A percentile compares a stretch with the other conserved stretches of the same genome.
Conservation (phyloP, 2,113 vertebrate species). For the Chaetops frenatus region DNA sequence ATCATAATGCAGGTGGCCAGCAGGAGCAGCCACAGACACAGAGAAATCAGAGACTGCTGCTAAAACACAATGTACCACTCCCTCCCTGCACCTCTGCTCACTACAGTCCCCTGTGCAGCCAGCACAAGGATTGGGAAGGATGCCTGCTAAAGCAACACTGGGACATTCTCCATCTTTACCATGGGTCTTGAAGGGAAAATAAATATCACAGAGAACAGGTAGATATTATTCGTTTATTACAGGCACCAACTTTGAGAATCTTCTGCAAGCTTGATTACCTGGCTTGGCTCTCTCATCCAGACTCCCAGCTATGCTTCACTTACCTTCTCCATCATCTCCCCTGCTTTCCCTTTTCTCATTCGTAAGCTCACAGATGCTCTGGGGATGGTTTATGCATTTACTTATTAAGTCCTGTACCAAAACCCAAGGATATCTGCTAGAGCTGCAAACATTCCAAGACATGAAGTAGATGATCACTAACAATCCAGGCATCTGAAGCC, state of each 20-base stretch:
- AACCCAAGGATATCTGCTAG: background rate
- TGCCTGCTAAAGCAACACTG: background rate
- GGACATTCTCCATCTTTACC: background rate
- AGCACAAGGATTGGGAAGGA: background rate
- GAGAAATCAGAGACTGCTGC: background rate
- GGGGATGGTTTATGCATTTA: background rate
- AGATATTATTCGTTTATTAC: background rate
- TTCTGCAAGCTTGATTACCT: background rate
- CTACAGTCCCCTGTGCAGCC: background rate
- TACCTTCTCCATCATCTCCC: background rate
- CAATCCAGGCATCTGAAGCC: background rate
- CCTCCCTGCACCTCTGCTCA: background rate
- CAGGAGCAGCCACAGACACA: background rate
- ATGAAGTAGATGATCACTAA: background rate
- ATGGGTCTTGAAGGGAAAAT: background rate
- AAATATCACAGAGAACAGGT: background rate
- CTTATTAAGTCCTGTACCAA: background rate
- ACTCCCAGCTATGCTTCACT: background rate
- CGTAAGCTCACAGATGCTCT: background rate
- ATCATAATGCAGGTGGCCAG: background rate
- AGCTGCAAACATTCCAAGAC: background rate
- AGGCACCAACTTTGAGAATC: background rate
- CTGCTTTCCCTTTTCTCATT: background rate
- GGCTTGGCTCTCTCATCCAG: background rate
- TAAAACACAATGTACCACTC: background rate